A percentile compares a stretch with the other conserved stretches of the same genome.
Conservation (phyloP, 2,113 vertebrate genomes). For the Piaya cayana region DNA sequence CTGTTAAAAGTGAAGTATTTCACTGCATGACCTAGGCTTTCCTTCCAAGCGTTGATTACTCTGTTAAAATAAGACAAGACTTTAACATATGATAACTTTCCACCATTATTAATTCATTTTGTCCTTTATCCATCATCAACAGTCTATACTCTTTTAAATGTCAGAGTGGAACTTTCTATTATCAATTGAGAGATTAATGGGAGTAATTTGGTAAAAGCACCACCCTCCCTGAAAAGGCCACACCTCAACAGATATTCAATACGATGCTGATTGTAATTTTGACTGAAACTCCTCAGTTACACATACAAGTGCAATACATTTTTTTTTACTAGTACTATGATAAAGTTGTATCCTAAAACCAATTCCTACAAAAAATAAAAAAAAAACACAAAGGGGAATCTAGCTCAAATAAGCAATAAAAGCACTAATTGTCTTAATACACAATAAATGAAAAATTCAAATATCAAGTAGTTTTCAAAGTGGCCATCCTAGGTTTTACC, state of each 20-base stretch:
- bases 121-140: not conserved
- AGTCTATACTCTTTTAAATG: not conserved
- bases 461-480: not conserved
- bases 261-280: not conserved
- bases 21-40: not conserved
- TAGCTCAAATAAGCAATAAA: not conserved
- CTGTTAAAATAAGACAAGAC: not conserved
- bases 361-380: not conserved
- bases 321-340: not conserved
- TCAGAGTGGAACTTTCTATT: constrained; percentile 6
- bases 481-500: not conserved
- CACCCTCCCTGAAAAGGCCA: not conserved
- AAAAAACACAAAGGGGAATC: not conserved
- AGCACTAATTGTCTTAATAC: not conserved
- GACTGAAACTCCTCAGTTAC: not conserved
- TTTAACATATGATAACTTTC: not conserved
- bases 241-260: constrained; percentile 13
- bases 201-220: not conserved
- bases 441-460: not conserved
- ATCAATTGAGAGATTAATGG: not conserved
- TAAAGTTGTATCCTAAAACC: not conserved
- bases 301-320: not conserved
- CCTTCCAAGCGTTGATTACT: not conserved
- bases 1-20: not conserved
- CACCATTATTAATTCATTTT: not conserved